Percentiles rank a stretch among this genome's conserved stretches.
Conservation (phyloP, 2,113 vertebrate genomes). For the Apodemus speciosus region DNA sequence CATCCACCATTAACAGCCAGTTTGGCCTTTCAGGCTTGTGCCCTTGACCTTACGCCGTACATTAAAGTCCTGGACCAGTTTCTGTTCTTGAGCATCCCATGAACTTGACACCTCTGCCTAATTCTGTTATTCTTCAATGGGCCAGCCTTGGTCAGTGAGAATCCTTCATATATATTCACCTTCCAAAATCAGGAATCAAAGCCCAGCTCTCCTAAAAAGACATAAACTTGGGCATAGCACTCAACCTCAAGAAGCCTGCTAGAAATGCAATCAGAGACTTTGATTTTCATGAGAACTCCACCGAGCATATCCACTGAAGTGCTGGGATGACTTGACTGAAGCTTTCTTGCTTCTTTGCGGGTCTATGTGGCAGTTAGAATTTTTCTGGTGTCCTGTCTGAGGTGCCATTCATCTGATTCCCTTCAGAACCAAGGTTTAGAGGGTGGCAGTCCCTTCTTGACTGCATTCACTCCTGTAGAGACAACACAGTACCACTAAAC, state of each 20-base stretch:
- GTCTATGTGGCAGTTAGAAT: neutral
- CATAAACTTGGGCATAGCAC: neutral
- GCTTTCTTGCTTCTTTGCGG: neutral
- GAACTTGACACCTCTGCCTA: neutral
- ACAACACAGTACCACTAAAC: rapidly evolving
- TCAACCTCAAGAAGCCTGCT: neutral
- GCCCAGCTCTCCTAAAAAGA: neutral
- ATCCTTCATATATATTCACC: neutral
- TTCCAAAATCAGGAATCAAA: neutral
- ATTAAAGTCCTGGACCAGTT: neutral
- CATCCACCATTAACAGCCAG: too few species aligned
- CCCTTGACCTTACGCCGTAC: neutral
- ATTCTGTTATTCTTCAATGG: neutral
- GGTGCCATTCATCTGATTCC: too few species aligned
- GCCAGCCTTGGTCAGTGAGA: neutral
- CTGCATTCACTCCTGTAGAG: neutral
- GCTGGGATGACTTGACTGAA: neutral
- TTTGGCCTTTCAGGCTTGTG: neutral
- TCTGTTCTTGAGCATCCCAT: neutral
- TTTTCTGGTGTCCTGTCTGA: neutral
- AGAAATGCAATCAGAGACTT: neutral
- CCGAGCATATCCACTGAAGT: rapidly evolving
- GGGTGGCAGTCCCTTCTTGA: too few species aligned
- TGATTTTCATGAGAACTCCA: neutral
- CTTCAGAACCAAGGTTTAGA: neutral